phyloP scores from a whole-genome alignment of 2,888 invertebrate genomes.

The Chrysolina oricalcia region DNA sequence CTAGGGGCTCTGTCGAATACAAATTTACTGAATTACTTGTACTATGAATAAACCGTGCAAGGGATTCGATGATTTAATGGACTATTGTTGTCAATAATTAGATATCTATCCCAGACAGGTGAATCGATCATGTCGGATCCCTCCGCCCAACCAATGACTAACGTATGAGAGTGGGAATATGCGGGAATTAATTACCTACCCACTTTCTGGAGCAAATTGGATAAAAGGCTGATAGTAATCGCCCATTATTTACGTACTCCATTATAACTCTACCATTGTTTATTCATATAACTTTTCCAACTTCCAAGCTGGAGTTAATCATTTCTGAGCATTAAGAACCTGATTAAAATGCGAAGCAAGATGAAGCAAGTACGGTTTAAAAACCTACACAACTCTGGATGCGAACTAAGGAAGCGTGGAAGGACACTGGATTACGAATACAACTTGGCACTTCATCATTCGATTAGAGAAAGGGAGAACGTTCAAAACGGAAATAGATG shows the following conservation, averaged over 20 bases:
- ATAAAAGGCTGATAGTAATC: conserved; percentile 7
- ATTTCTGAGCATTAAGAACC: not conserved
- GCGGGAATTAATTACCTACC: conserved; percentile 11
- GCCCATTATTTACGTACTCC: not conserved
- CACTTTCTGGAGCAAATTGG: not conserved
- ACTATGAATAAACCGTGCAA: not conserved
- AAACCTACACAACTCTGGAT: no score
- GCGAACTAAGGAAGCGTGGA: no score
- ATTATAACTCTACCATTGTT: not conserved
- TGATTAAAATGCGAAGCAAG: conserved; percentile 2
- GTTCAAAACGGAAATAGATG: no score
- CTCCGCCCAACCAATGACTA: conserved; percentile 4
- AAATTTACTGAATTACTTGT: no score
- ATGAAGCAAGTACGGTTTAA: not conserved
- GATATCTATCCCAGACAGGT: conserved; percentile 7
- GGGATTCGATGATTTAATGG: not conserved
- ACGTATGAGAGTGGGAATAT: not conserved
- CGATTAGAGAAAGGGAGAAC: no score
- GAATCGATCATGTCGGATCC: conserved; percentile 8
- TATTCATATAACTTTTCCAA: conserved; percentile 13
- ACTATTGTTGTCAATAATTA: conserved; percentile 9
- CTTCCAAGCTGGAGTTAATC: not conserved
- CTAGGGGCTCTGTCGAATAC: no score
- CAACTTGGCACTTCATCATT: no score
- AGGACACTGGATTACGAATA: no score